Percentiles rank a stretch among this genome's conserved stretches.
Evolutionary conservation across 2,113 vertebrate genomes (phyloP).

Genomic region (Odocoileus virginianus): DNA sequence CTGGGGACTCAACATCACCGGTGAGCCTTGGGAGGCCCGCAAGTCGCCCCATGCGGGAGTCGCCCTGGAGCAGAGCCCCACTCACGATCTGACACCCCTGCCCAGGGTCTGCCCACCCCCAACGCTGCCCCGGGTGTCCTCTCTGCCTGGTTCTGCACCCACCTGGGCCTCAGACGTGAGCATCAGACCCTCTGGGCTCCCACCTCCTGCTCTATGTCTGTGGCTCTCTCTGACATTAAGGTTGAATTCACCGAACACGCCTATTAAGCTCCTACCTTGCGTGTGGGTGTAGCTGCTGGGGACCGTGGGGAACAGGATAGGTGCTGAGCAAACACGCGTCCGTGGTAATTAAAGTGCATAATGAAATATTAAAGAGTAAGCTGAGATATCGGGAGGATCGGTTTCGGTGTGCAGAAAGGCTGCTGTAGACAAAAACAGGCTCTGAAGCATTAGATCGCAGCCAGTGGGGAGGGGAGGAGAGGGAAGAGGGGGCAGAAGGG

Average conservation of each 20-base stretch:
- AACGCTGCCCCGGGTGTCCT: background rate
- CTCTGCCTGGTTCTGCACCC: background rate
- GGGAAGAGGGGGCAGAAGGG: no score
- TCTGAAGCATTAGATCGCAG: background rate
- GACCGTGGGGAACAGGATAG: background rate
- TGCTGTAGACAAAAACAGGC: background rate
- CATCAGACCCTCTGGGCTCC: background rate
- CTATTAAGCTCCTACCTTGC: background rate
- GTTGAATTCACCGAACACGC: background rate
- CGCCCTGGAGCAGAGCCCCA: background rate
- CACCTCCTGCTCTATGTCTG: background rate
- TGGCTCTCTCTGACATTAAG: background rate
- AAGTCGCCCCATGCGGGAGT: background rate
- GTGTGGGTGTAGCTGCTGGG: background rate
- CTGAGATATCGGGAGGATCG: background rate
- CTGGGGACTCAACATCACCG: no score
- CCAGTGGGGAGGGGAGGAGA: background rate
- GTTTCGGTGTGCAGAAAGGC: background rate
- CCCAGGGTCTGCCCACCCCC: background rate
- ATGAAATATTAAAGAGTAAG: background rate
- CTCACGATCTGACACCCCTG: rapidly evolving
- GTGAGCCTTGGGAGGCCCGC: background rate
- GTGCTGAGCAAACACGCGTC: no score
- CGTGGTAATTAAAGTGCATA: background rate
- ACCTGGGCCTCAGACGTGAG: background rate